Evolutionary conservation across 2,797 vertebrate species (phyloP).

Genomic region (Spea hammondii): DNA sequence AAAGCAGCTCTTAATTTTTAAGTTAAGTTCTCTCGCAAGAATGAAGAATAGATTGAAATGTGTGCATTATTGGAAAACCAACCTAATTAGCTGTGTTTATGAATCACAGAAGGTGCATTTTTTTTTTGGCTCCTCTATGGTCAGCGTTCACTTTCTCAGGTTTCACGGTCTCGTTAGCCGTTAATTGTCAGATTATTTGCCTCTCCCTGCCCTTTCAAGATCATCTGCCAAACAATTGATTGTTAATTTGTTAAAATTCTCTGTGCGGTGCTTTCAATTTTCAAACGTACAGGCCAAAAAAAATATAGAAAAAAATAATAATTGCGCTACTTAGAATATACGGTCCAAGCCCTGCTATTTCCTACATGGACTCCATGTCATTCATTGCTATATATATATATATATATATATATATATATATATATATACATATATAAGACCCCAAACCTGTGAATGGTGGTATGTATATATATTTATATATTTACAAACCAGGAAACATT

Average conservation of each 20-base stretch:
- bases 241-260: slow-evolving; percentile 24
- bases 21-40: slow-evolving; percentile 26
- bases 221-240: slow-evolving; percentile 25
- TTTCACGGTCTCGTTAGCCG: slow-evolving; percentile 32
- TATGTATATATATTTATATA: no score
- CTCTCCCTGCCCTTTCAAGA: slow-evolving; percentile 1
- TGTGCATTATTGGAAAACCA: slow-evolving; percentile 42
- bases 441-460: no score
- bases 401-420: no score
- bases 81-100: slow-evolving; percentile 39
- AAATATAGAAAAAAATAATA: no score
- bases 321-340: no score
- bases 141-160: slow-evolving; percentile 20
- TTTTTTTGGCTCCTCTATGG: slow-evolving; percentile 26
- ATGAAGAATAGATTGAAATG: slow-evolving; percentile 39
- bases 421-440: no score
- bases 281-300: neutral
- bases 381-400: no score
- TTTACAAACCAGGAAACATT: no score
- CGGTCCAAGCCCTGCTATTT: no score
- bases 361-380: no score
- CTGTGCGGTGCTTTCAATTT: slow-evolving; percentile 7
- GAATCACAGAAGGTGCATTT: slow-evolving; percentile 18
- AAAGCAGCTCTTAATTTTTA: neutral
- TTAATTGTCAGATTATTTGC: slow-evolving; percentile 21